phyloP scores from a whole-genome alignment of 2,888 invertebrate genomes.

The Phaonia tiefii region DNA sequence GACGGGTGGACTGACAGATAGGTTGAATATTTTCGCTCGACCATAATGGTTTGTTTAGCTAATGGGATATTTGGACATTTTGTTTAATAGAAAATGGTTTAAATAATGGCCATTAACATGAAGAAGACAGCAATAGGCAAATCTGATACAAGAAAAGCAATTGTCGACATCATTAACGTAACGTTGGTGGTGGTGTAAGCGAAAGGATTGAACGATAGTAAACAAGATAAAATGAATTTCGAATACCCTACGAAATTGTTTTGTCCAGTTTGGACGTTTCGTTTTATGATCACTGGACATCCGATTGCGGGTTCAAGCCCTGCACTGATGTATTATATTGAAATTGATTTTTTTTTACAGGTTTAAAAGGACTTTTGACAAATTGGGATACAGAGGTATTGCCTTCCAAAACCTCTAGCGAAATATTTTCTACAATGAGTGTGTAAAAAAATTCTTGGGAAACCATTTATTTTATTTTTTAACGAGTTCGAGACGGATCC shows the following conservation, averaged over 20 bases:
- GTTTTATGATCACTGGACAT: no score
- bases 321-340: no score
- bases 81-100: conserved; percentile 71
- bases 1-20: conserved; percentile 8
- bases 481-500: no score
- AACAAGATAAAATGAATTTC: neutral
- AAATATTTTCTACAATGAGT: no score
- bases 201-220: conserved; percentile 8
- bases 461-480: no score
- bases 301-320: no score
- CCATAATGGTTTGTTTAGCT: conserved; percentile 72
- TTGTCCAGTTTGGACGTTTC: no score
- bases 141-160: conserved; percentile 28
- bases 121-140: conserved; percentile 31
- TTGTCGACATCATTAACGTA: conserved; percentile 60
- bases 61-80: conserved; percentile 71
- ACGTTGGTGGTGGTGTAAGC: conserved; percentile 43
- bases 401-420: no score
- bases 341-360: no score
- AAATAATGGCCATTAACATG: conserved; percentile 68
- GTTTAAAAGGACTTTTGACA: no score
- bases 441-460: no score
- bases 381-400: no score
- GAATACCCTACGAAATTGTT: neutral
- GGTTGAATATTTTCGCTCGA: conserved; percentile 66